Evolutionary conservation across 2,113 vertebrate genomes (phyloP).

Genomic region (Danionella cerebrum): DNA sequence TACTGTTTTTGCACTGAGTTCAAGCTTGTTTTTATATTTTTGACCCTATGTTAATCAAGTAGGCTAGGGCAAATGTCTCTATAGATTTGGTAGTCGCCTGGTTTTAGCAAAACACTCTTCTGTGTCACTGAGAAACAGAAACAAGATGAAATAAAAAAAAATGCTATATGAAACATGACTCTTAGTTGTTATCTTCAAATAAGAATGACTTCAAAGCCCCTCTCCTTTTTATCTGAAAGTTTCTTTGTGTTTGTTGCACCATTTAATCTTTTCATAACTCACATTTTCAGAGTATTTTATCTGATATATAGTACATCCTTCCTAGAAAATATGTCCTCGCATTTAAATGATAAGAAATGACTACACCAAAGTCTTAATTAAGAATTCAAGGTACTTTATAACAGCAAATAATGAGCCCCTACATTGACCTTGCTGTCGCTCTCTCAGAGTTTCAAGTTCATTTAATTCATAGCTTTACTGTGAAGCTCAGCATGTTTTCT

Average conservation of each 20-base stretch:
- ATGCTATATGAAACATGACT: constrained; percentile 5
- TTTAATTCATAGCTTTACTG: neutral
- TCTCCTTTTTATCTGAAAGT: neutral
- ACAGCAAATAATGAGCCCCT: neutral
- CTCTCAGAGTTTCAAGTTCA: neutral
- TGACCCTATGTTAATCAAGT: too few relatives aligned
- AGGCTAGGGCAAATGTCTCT: too few relatives aligned
- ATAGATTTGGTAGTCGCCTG: neutral
- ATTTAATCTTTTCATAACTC: neutral
- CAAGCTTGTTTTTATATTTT: too few relatives aligned
- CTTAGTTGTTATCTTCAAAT: constrained; percentile 19
- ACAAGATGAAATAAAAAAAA: neutral
- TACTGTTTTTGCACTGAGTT: too few relatives aligned
- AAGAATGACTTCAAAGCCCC: constrained; percentile 13
- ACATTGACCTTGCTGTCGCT: neutral
- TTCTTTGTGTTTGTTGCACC: neutral
- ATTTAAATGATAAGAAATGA: constrained; percentile 6
- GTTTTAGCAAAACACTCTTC: neutral
- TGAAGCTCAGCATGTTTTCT: neutral
- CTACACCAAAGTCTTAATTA: constrained; percentile 20
- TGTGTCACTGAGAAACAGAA: neutral
- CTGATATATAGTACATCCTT: constrained; percentile 4
- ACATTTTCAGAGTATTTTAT: constrained; percentile 3
- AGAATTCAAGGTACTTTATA: neutral
- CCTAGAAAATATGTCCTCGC: constrained; percentile 1